Evolutionary conservation across 2,888 invertebrate genomes (phyloP), one percentile per base, ranked within the genome.

Genomic region (Cheilosia pagana): DNA sequence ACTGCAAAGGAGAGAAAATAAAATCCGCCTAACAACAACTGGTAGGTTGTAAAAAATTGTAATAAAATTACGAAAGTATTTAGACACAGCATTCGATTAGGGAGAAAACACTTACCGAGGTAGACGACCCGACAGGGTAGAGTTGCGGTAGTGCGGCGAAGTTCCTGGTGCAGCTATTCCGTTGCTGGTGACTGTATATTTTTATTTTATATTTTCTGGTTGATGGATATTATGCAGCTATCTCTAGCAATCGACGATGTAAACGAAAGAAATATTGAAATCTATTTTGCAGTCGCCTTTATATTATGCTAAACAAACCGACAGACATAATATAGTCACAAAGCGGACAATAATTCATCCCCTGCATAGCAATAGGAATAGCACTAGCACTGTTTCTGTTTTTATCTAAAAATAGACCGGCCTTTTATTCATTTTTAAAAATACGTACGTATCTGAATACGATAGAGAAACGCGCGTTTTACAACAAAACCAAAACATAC

Each of bases 401-500:
- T 23, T 63, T 62, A 71, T 85, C 83, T 85, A 85, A 55, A 79
- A 85, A 79, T 85, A 85, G 31, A 59, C 41, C 63, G 53, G 70
- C 65, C 52, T 74, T 79, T 75, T 57, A 62, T 62, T 50, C 62
- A 76, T 59, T 62, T 70, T 62, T 4, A 23, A 53, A 59, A 50
- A 41, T 65, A 48, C 10, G 48, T 48, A 45, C 8, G 21, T 57
- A 60, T 28, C 62, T 48, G 31, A 48, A 70, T 21, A 67, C 48
- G 31, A 48, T 75, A 65, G 39, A 52, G 59, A 67, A 67, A 71
- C 70, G 67, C 75, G 75, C 70, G 65, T 53, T 59, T 68, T 63
- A 76, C 28, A 62, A 86, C 82, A 77, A 87, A 81, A 87, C 82
- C 63, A 68, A 72, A 63, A 70, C 82, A 74, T 70, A 6, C 57